Evolutionary conservation across 2,113 vertebrate genomes (phyloP).

Genomic region (Thoracochromis brauschi): DNA sequence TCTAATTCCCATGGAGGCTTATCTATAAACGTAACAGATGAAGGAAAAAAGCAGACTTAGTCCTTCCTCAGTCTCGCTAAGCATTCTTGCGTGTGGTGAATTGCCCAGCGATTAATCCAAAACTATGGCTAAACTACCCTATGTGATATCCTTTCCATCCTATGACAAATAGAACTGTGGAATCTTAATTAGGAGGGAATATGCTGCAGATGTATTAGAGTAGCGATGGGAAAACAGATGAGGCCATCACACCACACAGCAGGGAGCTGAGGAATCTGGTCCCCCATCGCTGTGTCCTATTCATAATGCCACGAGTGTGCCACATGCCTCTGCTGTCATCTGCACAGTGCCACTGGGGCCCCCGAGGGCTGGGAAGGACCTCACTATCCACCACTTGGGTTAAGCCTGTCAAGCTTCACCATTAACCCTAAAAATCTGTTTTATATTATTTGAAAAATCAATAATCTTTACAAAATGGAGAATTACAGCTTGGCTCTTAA

Average conservation of each 20-base stretch:
- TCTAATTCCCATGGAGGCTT: conserved; percentile 23
- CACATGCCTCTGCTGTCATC: conserved; percentile 66
- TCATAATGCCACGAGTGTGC: conserved; percentile 62
- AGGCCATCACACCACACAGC: conserved; percentile 64
- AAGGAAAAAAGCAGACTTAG: neutral
- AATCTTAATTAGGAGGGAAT: conserved; percentile 70
- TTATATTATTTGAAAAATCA: neutral
- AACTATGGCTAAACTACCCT: conserved; percentile 66
- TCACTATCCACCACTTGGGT: conserved; percentile 34
- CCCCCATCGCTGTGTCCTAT: conserved; percentile 60
- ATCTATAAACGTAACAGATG: conserved; percentile 44
- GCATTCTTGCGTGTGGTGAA: conserved; percentile 44
- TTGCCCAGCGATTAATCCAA: conserved; percentile 68
- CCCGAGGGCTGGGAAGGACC: conserved; percentile 30
- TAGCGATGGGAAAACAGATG: conserved; percentile 68
- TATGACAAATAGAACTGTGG: conserved; percentile 65
- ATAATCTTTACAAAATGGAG: neutral
- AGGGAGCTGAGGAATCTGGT: conserved; percentile 58
- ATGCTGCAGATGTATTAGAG: conserved; percentile 64
- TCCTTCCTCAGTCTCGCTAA: conserved; percentile 35
- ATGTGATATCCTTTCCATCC: conserved; percentile 56
- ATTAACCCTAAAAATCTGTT: conserved; percentile 11
- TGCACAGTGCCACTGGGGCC: conserved; percentile 35
- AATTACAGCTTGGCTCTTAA: neutral
- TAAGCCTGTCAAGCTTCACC: conserved; percentile 34